Conservation (phyloP, 2,797 vertebrate genomes). For the Astyanax mexicanus region DNA sequence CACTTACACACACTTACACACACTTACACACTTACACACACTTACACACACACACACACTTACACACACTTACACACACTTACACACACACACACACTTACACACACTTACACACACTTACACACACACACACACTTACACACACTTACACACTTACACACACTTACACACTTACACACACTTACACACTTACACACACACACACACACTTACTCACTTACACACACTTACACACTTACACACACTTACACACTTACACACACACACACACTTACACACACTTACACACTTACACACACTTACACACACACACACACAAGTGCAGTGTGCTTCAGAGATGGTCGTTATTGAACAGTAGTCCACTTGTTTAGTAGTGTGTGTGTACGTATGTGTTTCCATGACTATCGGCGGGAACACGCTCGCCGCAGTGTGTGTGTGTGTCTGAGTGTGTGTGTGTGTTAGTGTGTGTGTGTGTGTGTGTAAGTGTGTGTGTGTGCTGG, state of each 20-base stretch:
- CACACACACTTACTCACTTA: too few species aligned
- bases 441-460: conserved; percentile 35
- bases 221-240: conserved; percentile 13
- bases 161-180: conserved; percentile 18
- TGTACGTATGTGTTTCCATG: conserved; percentile 48
- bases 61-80: too few species aligned
- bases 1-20: too few species aligned
- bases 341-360: background rate
- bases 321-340: background rate
- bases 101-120: too few species aligned
- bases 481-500: background rate
- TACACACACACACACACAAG: conserved; percentile 16
- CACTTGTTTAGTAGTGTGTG: conserved; percentile 15
- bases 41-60: conserved; percentile 21
- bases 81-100: conserved; percentile 21
- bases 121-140: conserved; percentile 23
- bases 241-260: conserved; percentile 16
- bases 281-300: too few species aligned
- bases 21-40: too few species aligned
- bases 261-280: conserved; percentile 15
- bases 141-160: conserved; percentile 9
- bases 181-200: too few species aligned
- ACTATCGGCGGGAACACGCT: too few species aligned
- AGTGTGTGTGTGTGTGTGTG: conserved; percentile 19
- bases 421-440: conserved; percentile 44